Evolutionary conservation across 2,888 invertebrate species (phyloP).

Genomic region (Cosmorhoe ocellata): DNA sequence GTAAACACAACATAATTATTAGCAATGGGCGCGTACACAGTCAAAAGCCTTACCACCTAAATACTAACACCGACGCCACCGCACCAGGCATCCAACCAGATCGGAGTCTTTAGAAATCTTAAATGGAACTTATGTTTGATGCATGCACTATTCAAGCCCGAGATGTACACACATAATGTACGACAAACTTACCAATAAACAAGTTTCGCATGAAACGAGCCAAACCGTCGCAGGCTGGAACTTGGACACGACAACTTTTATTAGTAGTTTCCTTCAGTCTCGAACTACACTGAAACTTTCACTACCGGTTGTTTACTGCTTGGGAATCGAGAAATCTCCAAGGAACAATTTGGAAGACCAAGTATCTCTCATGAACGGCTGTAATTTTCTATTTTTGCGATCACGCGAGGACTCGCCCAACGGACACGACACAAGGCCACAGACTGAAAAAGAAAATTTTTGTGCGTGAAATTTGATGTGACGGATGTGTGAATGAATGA

Average conservation of each 20-base stretch:
- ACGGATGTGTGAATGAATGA: background rate
- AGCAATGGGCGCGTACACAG: slow-evolving; percentile 30
- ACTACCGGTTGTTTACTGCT: slow-evolving; percentile 37
- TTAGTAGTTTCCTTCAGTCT: slow-evolving; percentile 40
- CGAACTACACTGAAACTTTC: slow-evolving; percentile 45
- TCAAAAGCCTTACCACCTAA: too few relatives aligned
- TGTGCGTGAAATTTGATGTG: too few relatives aligned
- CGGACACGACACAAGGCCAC: slow-evolving; percentile 33
- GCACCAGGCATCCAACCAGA: too few relatives aligned
- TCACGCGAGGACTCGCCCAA: slow-evolving; percentile 23
- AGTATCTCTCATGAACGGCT: slow-evolving; percentile 40
- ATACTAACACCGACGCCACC: background rate
- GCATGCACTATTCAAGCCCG: background rate
- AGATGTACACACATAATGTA: slow-evolving; percentile 16
- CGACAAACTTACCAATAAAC: slow-evolving; percentile 65
- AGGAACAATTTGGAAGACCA: slow-evolving; percentile 38
- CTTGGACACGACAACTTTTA: slow-evolving; percentile 45
- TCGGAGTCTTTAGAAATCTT: too few relatives aligned
- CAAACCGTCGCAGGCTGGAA: slow-evolving; percentile 36
- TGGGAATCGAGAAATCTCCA: slow-evolving; percentile 37
- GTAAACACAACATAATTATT: slow-evolving; percentile 31
- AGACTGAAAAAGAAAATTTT: slow-evolving; percentile 17
- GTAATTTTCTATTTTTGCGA: slow-evolving; percentile 46
- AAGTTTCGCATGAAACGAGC: slow-evolving; percentile 55
- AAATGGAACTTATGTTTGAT: too few relatives aligned